phyloP scores from a whole-genome alignment of 2,797 vertebrate species.

The Acanthopagrus latus region DNA sequence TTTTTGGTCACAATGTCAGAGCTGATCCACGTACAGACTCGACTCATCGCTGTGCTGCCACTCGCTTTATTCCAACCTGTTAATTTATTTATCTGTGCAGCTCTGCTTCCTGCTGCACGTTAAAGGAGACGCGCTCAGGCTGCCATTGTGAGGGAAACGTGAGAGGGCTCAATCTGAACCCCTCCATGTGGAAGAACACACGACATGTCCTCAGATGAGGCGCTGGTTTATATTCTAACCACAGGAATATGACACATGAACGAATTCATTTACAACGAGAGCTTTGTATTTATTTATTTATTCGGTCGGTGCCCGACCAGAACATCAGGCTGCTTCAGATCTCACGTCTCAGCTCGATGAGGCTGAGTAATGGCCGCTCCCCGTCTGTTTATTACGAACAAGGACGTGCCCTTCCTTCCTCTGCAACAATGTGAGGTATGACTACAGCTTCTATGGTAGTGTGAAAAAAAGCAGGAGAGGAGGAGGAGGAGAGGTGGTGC shows the following conservation, averaged over 20 bases:
- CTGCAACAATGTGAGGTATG: slow-evolving; percentile 76
- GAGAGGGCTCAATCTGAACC: slow-evolving; percentile 43
- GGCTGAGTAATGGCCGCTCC: slow-evolving; percentile 56
- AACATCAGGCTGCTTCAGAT: slow-evolving; percentile 13
- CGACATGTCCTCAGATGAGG: neutral
- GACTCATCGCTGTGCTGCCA: slow-evolving; percentile 62
- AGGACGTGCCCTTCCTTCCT: slow-evolving; percentile 78
- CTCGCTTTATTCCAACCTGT: slow-evolving; percentile 50
- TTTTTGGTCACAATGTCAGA: slow-evolving; percentile 85
- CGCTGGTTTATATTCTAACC: neutral
- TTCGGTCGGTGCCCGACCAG: slow-evolving; percentile 4
- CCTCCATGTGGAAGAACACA: neutral
- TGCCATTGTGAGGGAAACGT: slow-evolving; percentile 20
- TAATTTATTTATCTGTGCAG: slow-evolving; percentile 61
- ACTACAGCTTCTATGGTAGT: slow-evolving; percentile 64
- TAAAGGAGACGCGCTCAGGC: slow-evolving; percentile 24
- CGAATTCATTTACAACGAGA: neutral
- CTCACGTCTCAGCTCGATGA: slow-evolving; percentile 49
- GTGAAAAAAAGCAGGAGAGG: slow-evolving; percentile 51
- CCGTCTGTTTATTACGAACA: slow-evolving; percentile 71
- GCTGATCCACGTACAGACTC: slow-evolving; percentile 81
- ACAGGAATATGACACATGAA: neutral
- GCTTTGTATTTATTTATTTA: neutral
- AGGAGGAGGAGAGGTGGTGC: neutral
- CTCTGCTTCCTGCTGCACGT: slow-evolving; percentile 43